Evolutionary conservation across 2,113 vertebrate genomes (phyloP).

Genomic region (Xerus inauris): DNA sequence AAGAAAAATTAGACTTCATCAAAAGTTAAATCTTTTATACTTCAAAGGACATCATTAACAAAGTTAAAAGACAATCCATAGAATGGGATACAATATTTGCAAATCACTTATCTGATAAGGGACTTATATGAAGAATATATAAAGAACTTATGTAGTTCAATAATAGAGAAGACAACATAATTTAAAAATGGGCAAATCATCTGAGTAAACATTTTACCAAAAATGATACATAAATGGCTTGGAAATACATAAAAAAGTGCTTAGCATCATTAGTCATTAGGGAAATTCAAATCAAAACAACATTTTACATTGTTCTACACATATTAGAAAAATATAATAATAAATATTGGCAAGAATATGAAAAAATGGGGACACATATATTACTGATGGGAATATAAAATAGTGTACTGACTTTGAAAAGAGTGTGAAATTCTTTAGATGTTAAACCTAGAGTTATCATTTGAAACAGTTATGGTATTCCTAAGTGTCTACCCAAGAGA

Average conservation of each 20-base stretch:
- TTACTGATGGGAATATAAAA: background rate
- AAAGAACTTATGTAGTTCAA: background rate
- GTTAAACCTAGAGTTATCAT: background rate
- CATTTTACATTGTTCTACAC: background rate
- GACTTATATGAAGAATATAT: background rate
- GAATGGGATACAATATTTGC: background rate
- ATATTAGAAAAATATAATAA: background rate
- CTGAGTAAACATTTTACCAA: background rate
- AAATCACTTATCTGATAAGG: background rate
- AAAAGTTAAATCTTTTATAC: background rate
- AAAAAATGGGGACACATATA: background rate
- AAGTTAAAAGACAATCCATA: background rate
- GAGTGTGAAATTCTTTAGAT: constrained; percentile 2
- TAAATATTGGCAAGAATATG: background rate
- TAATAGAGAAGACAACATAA: background rate
- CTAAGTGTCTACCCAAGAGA: background rate
- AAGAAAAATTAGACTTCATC: background rate
- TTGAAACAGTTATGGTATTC: background rate
- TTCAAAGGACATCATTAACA: background rate
- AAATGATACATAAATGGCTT: background rate
- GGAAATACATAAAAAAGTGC: background rate
- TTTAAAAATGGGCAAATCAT: background rate
- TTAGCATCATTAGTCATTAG: background rate
- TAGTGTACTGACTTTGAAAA: background rate
- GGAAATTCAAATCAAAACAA: background rate